Evolutionary conservation across 2,113 vertebrate genomes (phyloP).

Genomic region (Melospiza georgiana): DNA sequence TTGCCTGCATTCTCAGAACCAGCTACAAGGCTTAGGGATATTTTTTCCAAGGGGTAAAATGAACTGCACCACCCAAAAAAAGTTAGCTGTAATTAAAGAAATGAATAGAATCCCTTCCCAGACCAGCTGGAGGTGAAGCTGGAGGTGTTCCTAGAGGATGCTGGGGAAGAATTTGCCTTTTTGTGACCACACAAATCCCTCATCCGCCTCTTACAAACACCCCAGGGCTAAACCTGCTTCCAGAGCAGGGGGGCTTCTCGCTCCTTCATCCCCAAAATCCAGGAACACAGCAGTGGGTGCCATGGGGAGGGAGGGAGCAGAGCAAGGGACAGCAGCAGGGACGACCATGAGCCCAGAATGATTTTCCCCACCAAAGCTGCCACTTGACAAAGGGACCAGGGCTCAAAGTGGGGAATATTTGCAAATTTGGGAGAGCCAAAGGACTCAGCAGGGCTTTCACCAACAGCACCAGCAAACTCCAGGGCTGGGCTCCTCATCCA

Average conservation of each 20-base stretch:
- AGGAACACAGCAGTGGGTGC: background rate
- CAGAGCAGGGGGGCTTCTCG: background rate
- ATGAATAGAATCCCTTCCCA: background rate
- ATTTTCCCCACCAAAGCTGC: background rate
- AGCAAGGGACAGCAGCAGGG: background rate
- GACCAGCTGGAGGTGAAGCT: background rate
- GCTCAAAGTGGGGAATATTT: background rate
- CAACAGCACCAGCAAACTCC: accelerated
- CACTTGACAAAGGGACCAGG: accelerated
- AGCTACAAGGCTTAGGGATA: background rate
- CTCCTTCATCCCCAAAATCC: background rate
- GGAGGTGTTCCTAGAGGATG: background rate
- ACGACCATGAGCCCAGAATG: accelerated
- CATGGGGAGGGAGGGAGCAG: background rate
- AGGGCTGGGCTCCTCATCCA: background rate
- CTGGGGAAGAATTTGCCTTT: background rate
- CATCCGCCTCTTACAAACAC: background rate
- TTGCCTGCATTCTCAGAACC: background rate
- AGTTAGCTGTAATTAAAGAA: background rate
- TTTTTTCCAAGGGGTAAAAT: background rate
- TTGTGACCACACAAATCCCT: background rate
- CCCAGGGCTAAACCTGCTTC: too few species aligned
- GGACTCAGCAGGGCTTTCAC: background rate
- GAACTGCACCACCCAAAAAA: too few species aligned
- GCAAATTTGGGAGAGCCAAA: background rate